Conservation (phyloP, 2,888 invertebrate genomes). For the Caenorhabditis imperialis region DNA sequence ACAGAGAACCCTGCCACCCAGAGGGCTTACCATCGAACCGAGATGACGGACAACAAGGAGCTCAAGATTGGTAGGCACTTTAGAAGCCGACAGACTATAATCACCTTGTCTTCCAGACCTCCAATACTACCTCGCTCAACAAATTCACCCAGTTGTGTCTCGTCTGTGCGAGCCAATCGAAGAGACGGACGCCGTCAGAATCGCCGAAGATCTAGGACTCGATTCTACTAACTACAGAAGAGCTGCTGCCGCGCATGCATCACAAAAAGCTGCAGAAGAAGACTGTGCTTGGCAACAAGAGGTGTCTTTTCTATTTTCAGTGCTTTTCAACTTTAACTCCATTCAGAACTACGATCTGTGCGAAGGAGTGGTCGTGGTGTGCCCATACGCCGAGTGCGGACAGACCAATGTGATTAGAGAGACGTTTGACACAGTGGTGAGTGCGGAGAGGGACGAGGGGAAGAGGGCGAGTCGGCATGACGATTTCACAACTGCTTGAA, state of each 20-base stretch:
- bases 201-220: conserved; percentile 84
- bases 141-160: conserved; percentile 95
- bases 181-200: conserved; percentile 89
- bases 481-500: conserved; percentile 16
- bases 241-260: conserved; percentile 51
- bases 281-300: conserved; percentile 48
- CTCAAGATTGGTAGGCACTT: conserved; percentile 80
- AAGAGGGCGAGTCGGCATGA: conserved; percentile 6
- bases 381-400: conserved; percentile 30
- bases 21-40: conserved; percentile 93
- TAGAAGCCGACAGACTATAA: no score
- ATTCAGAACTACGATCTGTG: conserved; percentile 50
- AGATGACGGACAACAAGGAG: conserved; percentile 83
- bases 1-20: conserved; percentile 86
- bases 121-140: conserved; percentile 92
- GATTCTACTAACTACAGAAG: conserved; percentile 64
- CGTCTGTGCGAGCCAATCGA: conserved; percentile 96
- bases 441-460: not conserved
- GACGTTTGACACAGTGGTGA: conserved; percentile 40
- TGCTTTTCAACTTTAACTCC: not conserved
- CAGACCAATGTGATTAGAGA: conserved; percentile 46
- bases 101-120: conserved; percentile 82
- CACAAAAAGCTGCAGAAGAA: conserved; percentile 54
- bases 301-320: conserved; percentile 5
- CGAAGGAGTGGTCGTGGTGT: conserved; percentile 37